Percentiles rank a stretch among this genome's conserved stretches.
phyloP scores from a whole-genome alignment of 2,888 invertebrate species.

The Pseudococcus viburni region DNA sequence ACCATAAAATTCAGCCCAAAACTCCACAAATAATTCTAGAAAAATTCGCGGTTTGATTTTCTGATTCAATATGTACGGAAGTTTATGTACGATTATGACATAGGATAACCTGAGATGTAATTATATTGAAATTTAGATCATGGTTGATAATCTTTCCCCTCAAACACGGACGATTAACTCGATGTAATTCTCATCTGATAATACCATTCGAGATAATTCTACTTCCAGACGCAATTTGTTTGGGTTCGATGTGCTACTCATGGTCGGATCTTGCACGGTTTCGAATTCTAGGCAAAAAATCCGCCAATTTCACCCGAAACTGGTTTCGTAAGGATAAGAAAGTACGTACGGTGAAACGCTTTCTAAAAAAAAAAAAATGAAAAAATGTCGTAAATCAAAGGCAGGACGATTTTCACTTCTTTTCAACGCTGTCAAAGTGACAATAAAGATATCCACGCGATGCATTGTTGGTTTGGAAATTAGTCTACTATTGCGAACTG shows the following conservation, averaged over 20 bases:
- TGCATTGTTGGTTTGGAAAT: background rate
- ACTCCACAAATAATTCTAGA: background rate
- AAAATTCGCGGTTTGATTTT: background rate
- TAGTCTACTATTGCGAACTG: background rate
- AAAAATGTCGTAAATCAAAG: background rate
- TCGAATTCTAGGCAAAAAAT: background rate
- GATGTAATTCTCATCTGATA: conserved; percentile 12
- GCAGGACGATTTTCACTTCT: background rate
- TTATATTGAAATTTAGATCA: conserved; percentile 31
- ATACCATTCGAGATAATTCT: background rate
- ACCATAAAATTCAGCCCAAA: background rate
- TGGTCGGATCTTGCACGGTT: no score
- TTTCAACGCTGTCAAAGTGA: background rate
- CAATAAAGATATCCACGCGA: background rate
- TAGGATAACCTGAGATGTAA: conserved; percentile 8
- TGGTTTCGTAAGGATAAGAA: background rate
- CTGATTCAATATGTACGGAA: conserved; percentile 13
- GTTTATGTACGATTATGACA: background rate
- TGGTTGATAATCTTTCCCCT: conserved; percentile 14
- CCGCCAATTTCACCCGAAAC: background rate
- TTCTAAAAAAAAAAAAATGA: background rate
- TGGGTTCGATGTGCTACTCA: background rate
- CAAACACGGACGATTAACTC: background rate
- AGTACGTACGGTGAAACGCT: background rate
- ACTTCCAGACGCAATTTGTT: conserved; percentile 28